These are phyloP conservation scores for Montipora cactus DNA, from an alignment of 64 coral and sea anemone species.

Conservation along the genomic window DNA sequence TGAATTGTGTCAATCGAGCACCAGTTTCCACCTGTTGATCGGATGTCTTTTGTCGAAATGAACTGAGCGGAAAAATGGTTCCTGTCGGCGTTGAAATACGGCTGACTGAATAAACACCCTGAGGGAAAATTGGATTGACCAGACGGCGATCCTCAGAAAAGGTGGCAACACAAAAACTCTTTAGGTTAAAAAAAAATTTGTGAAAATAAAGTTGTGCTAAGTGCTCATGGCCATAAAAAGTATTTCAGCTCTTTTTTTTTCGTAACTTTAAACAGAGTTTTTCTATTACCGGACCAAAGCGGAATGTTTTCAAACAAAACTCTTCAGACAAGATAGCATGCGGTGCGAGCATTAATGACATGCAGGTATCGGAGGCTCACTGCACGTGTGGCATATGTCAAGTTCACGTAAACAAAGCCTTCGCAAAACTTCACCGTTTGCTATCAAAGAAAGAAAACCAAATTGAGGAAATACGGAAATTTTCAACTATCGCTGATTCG, in stretches of 20 bases:
- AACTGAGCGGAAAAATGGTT: neutral
- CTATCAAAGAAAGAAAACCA: neutral
- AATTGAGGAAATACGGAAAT: neutral
- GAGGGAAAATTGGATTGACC: neutral
- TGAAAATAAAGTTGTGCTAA: neutral
- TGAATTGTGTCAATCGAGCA: neutral
- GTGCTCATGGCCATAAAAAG: neutral
- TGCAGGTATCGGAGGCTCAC: neutral
- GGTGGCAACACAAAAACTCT: neutral
- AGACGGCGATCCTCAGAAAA: neutral
- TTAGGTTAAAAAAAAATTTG: neutral
- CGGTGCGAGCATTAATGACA: conserved; percentile 44
- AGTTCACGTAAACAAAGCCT: conserved; percentile 14
- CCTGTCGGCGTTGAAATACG: neutral
- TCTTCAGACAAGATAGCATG: conserved; percentile 15
- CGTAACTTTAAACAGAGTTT: neutral
- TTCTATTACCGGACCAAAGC: neutral
- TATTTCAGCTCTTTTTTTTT: neutral
- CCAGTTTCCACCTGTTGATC: conserved; percentile 30
- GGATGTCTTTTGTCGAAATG: conserved; percentile 13
- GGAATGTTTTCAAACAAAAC: conserved; percentile 48
- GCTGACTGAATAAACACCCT: too few relatives aligned
- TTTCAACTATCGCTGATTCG: neutral
- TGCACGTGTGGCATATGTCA: conserved; percentile 37
- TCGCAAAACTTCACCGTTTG: neutral